Conservation (phyloP, 1,140 invertebrate species). For the Leptopilina boulardi region DNA sequence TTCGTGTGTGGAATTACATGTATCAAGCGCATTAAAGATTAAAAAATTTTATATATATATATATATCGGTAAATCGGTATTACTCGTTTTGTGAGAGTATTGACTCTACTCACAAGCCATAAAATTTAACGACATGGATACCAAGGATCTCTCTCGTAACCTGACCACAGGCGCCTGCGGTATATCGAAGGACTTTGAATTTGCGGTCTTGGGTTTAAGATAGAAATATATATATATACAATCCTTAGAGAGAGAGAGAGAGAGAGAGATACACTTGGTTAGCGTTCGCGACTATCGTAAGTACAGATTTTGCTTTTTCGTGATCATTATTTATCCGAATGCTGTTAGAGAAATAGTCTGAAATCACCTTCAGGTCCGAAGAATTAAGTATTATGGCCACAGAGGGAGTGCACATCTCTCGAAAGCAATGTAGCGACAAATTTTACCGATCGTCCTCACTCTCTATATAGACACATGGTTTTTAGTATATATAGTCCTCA, state of each 20-base stretch:
- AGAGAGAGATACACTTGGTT: not conserved
- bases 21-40: not conserved
- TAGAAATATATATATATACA: slow-evolving; percentile 37
- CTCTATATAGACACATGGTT: not conserved
- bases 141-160: slow-evolving; percentile 12
- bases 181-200: slow-evolving; percentile 26
- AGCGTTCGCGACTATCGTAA: not conserved
- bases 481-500: not conserved
- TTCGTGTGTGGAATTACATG: no score
- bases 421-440: slow-evolving; percentile 16
- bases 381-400: slow-evolving; percentile 1
- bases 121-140: slow-evolving; percentile 17
- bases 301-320: slow-evolving; percentile 9
- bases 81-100: slow-evolving; percentile 8
- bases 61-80: slow-evolving; percentile 6
- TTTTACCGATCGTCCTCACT: not conserved
- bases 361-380: not conserved
- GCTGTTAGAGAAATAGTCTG: slow-evolving; percentile 13
- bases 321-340: not conserved
- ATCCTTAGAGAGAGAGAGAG: not conserved
- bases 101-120: slow-evolving; percentile 12
- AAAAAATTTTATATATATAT: no score
- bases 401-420: not conserved
- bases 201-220: slow-evolving; percentile 23
- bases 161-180: slow-evolving; percentile 50